These are phyloP conservation scores for Isichthys henryi DNA, from an alignment of 2,113 vertebrate genomes.

Conservation along the genomic window DNA sequence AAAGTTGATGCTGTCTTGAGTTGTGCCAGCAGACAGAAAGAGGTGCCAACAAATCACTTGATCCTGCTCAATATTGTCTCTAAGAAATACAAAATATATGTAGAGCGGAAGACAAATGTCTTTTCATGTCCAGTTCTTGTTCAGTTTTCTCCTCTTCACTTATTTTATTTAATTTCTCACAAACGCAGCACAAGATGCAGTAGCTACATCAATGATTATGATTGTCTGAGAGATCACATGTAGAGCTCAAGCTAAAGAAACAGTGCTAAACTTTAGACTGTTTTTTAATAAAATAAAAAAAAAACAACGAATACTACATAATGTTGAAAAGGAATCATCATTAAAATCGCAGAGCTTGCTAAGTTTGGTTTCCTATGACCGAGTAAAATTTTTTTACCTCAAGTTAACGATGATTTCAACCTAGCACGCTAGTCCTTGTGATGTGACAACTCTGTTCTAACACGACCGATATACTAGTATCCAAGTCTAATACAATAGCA, in stretches of 20 bases:
- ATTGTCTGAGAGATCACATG: not conserved
- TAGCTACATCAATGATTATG: not conserved
- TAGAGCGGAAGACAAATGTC: not conserved
- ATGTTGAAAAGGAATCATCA: not conserved
- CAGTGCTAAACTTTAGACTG: not conserved
- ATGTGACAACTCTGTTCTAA: no score
- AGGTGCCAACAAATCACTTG: not conserved
- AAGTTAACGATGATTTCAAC: no score
- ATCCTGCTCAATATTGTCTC: not conserved
- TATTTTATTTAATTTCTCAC: not conserved
- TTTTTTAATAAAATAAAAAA: not conserved
- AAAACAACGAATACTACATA: not conserved
- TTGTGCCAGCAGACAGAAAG: not conserved
- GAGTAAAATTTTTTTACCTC: no score
- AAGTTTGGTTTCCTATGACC: no score
- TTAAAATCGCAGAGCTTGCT: no score
- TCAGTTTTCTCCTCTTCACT: not conserved
- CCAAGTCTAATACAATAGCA: no score
- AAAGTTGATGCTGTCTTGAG: not conserved
- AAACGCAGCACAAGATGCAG: not conserved
- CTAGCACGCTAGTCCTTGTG: no score
- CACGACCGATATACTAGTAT: no score
- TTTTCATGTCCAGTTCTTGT: not conserved
- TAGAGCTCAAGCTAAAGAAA: not conserved
- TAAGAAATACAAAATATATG: not conserved